Evolutionary conservation across 2,888 invertebrate genomes (phyloP).

Genomic region (Orthosia incerta): DNA sequence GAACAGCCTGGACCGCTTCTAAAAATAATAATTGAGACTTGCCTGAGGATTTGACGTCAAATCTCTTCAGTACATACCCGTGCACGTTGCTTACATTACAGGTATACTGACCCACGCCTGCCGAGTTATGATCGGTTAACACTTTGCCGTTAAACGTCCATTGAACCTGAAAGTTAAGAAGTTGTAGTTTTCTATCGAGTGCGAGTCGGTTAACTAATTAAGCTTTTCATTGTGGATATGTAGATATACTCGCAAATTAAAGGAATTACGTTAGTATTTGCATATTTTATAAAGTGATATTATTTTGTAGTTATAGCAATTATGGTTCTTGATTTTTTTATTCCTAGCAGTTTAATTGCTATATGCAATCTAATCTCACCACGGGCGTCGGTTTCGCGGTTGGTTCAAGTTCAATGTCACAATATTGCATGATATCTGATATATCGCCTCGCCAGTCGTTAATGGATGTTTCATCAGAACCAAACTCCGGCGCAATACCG

Average conservation of each 20-base stretch:
- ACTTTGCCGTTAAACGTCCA: slow-evolving; percentile 60
- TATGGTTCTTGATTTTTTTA: no score
- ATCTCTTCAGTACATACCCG: slow-evolving; percentile 51
- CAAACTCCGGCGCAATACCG: slow-evolving; percentile 47
- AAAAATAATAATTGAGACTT: slow-evolving; percentile 22
- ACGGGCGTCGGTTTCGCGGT: slow-evolving; percentile 38
- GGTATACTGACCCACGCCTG: slow-evolving; percentile 54
- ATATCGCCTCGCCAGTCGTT: slow-evolving; percentile 51
- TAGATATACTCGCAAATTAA: no score
- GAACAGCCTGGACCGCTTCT: not conserved
- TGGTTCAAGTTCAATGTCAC: not conserved
- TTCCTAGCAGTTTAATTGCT: not conserved
- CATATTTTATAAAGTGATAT: no score
- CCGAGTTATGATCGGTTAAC: slow-evolving; percentile 20
- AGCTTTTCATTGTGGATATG: no score
- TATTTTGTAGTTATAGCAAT: no score
- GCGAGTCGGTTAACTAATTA: no score
- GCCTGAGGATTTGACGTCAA: slow-evolving; percentile 62
- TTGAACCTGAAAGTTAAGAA: slow-evolving; percentile 39
- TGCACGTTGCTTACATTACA: slow-evolving; percentile 62
- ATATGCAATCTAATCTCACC: slow-evolving; percentile 41
- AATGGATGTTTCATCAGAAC: not conserved
- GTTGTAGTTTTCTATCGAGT: not conserved
- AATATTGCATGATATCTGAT: slow-evolving; percentile 34
- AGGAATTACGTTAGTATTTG: no score